A percentile compares a stretch with the other conserved stretches of the same genome.
phyloP scores from a whole-genome alignment of 2,113 vertebrate genomes.

The Bostrychus sinensis region DNA sequence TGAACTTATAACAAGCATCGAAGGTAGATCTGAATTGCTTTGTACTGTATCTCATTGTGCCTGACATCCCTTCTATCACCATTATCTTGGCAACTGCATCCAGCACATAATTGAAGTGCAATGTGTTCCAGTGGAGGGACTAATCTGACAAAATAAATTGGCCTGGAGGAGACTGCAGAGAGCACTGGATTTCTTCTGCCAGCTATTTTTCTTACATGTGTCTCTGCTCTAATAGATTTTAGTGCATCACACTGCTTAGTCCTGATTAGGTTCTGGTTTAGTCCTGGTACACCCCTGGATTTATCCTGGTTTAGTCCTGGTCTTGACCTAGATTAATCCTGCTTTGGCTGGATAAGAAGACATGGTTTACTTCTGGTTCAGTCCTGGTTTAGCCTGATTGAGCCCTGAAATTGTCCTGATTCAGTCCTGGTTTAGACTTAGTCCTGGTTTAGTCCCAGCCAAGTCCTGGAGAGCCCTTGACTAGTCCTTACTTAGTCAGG shows the following conservation, averaged over 20 bases:
- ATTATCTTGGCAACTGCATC: slow-evolving; percentile 1
- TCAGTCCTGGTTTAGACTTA: background rate
- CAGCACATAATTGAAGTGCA: slow-evolving; percentile 16
- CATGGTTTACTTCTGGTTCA: too few species aligned
- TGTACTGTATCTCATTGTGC: background rate
- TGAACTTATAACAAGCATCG: background rate
- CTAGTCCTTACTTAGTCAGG: too few species aligned
- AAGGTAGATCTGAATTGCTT: background rate
- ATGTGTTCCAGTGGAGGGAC: slow-evolving; percentile 25
- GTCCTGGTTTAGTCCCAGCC: background rate
- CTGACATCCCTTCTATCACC: background rate
- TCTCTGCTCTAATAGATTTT: background rate
- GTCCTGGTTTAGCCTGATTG: too few species aligned
- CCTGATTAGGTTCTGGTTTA: background rate
- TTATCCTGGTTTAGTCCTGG: background rate
- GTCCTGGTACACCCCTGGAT: too few species aligned
- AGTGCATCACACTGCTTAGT: too few species aligned
- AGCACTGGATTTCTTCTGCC: background rate
- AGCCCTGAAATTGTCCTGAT: background rate
- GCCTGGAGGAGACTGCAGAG: background rate
- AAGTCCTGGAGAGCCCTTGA: too few species aligned
- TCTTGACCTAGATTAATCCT: too few species aligned
- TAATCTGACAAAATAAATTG: slow-evolving; percentile 17
- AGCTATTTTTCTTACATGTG: background rate
- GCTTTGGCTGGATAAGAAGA: too few species aligned